These are phyloP conservation scores for Ricordea florida DNA, from an alignment of 92 coral and sea anemone genomes.

Conservation along the genomic window DNA sequence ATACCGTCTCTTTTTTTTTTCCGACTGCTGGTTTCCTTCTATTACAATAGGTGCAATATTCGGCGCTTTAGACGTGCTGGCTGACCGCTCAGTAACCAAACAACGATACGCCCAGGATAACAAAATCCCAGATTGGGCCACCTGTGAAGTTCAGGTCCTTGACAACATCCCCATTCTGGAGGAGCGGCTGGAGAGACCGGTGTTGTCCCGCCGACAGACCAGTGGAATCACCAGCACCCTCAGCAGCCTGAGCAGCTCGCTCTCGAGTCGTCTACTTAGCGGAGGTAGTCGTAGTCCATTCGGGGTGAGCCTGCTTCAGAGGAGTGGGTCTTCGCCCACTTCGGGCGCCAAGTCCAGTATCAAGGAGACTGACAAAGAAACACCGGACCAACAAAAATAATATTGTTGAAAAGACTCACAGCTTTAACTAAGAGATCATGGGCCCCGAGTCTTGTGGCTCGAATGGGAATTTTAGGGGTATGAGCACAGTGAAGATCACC, in stretches of 20 bases:
- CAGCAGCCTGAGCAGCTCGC: constrained; percentile 79
- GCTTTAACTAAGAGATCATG: constrained; percentile 65
- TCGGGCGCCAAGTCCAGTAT: constrained; percentile 43
- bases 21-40: too few relatives aligned
- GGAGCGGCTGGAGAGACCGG: constrained; percentile 76
- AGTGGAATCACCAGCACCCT: constrained; percentile 91
- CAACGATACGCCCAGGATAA: constrained; percentile 80
- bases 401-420: constrained; percentile 43
- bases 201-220: constrained; percentile 86
- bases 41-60: constrained; percentile 87
- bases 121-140: constrained; percentile 92
- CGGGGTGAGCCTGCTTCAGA: constrained; percentile 28
- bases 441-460: too few relatives aligned
- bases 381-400: constrained; percentile 77
- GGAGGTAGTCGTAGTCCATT: constrained; percentile 62
- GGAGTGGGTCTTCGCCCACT: constrained; percentile 9
- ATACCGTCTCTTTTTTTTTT: too few relatives aligned
- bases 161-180: constrained; percentile 66
- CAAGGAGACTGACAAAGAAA: constrained; percentile 46
- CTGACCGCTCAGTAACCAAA: constrained; percentile 91
- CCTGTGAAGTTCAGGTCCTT: constrained; percentile 67
- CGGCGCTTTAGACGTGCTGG: constrained; percentile 93
- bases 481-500: too few relatives aligned
- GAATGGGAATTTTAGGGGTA: too few relatives aligned
- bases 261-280: constrained; percentile 80